Base-by-base conservation (phyloP, 2,797 vertebrate genomes). In the Vipera ursinii region DNA sequence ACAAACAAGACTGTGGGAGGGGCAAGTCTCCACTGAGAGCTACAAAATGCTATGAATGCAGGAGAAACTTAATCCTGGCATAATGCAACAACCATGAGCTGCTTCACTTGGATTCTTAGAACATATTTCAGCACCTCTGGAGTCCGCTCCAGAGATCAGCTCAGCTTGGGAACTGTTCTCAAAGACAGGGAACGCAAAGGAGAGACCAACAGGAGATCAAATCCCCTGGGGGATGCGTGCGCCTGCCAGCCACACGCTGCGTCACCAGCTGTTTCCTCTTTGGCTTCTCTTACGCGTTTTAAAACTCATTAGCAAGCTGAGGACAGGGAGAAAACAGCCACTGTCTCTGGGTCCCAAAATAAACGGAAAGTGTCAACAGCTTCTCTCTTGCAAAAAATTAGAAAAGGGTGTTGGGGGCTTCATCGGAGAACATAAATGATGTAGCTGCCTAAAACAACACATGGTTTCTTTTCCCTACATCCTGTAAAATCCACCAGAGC, bases 81-180 rank as follows among this genome's bases (percentile, higher is more conserved):
- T 44, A 2, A 0, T 1, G 0, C 20, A 1, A 4, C 22, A 1
- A 4, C 22, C 22, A 9, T 26, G 63, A n/a, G 10, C 32, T 22
- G 14, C 22, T 44, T 7, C 57, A 12, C 26, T 22, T n/a, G 32
- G 56, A 88, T 53, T 53, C 63, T 69, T 32, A 32, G 65, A 69
- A 17, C 24, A 4, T 44, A 1, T 82, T 78, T 38, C 26, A 48
- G 60, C 0, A 26, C 60, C 4, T 57, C 32, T 4, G 32, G 55
- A 88, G 28, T 8, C 20, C 1, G 1, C 13, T n/a, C 9, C 51
- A 53, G 51, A 53, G 51, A 53, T 53, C 51, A 53, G 51, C 51
- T 53, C 51, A 53, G 51, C 51, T 53, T 53, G 0, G 28, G 32
- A 26, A 24, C 32, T 82, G 69, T 6, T 24, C 12, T 3, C 12